Evolutionary conservation across 2,797 vertebrate genomes (phyloP), one percentile per base, ranked within the genome.

Genomic region (Bufotes viridis): DNA sequence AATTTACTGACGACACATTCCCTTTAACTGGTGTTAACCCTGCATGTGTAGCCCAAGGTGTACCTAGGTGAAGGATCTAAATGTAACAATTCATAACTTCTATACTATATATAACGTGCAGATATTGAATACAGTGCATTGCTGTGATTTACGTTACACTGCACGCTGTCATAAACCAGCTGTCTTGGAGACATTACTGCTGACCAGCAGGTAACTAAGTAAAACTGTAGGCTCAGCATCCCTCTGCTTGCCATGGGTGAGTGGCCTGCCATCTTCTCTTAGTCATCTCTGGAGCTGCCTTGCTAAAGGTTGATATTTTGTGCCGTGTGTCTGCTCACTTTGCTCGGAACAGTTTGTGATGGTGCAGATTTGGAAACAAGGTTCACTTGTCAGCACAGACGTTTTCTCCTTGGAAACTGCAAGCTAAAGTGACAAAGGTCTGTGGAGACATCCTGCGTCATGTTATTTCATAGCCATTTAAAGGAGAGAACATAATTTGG

Each of bases 341-440:
- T 53, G 61, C 53, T 60, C 49, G 58, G 65, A 78, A 82, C 67
- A n/a, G 67, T 88, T 80, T 88, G 76, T 89, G 58, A 85, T 24
- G 24, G 57, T 75, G 57, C 57, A 82, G 78, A 63, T 86, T 86
- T 74, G 78, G 81, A 83, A 78, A 49, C 49, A 81, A 57, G 85
- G 70, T 86, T 82, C 58, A 76, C 78, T 81, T 89, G 87, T 85
- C 87, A 86, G 84, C 70, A 57, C 26, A 13, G 70, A 76, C 49
- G 24, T n/a, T 49, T 85, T 74, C 76, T 86, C 81, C 49, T 89
- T 86, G 57, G 83, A 75, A 88, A 63, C 65, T 55, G 61, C 58
- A 75, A 88, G 83, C 42, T 81, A 53, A 81, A 88, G 26, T 88
- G 87, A 88, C 87, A 85, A 57, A 81, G 87, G 78, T 88, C 87